Conservation (phyloP, 2,113 vertebrate genomes). For the Agapornis roseicollis region DNA sequence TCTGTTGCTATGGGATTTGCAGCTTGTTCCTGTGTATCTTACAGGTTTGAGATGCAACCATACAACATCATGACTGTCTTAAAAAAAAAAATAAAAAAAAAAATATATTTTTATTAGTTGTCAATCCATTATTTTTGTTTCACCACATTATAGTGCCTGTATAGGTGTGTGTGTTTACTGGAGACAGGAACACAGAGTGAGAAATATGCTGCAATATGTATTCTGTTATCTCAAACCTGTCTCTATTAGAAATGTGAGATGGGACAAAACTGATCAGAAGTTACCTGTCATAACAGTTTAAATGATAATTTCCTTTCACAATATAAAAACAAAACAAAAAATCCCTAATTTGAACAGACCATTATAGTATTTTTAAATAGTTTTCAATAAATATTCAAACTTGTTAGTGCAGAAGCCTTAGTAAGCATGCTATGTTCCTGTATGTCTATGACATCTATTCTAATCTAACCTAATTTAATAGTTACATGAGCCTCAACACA, state of each 20-base stretch:
- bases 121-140: background rate
- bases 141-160: background rate
- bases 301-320: background rate
- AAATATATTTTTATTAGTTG: background rate
- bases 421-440: background rate
- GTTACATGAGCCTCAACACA: conserved; percentile 2
- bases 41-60: background rate
- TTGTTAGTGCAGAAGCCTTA: background rate
- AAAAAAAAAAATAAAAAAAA: background rate
- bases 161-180: background rate
- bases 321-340: background rate
- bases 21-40: background rate
- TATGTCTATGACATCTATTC: conserved; percentile 6
- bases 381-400: background rate
- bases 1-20: background rate
- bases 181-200: background rate
- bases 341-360: background rate
- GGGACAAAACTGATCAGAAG: background rate
- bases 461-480: conserved; percentile 24
- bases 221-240: background rate
- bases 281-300: background rate
- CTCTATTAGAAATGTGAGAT: background rate
- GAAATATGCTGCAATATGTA: background rate
- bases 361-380: background rate
- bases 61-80: background rate